Evolutionary conservation across 2,113 vertebrate species (phyloP).

Genomic region (Progne subis): DNA sequence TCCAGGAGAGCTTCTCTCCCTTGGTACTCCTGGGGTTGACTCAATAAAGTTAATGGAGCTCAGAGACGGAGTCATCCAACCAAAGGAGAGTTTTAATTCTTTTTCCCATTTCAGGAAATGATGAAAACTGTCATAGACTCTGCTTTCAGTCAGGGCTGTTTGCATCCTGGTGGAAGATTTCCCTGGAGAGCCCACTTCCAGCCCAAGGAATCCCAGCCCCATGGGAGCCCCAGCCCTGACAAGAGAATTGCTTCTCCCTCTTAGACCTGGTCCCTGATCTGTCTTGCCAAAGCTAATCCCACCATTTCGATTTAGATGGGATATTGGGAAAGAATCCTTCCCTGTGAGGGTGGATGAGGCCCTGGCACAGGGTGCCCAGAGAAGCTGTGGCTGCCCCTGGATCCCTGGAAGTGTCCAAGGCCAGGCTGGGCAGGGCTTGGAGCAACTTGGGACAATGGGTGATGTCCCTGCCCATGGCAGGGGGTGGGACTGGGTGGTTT

Average conservation of each 20-base stretch:
- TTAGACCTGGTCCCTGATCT: not conserved
- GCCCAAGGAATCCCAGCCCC: not conserved
- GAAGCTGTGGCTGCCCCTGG: not conserved
- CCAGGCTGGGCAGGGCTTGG: accelerated
- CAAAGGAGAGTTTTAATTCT: not conserved
- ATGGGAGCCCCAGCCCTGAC: not conserved
- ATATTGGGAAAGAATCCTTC: not conserved
- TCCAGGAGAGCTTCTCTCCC: not conserved
- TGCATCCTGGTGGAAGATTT: not conserved
- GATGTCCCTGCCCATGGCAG: not conserved
- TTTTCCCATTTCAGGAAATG: not conserved
- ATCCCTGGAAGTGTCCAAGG: not conserved
- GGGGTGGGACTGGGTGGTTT: accelerated
- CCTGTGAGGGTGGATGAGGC: accelerated
- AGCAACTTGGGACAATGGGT: accelerated
- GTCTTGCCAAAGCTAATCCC: not conserved
- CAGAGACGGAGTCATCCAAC: not conserved
- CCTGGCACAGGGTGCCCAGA: not conserved
- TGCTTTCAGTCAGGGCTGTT: not conserved
- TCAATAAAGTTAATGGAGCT: slow-evolving; percentile 46
- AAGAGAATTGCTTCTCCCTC: not conserved
- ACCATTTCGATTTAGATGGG: not conserved
- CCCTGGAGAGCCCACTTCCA: not conserved
- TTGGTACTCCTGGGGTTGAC: not conserved
- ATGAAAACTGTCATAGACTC: not conserved